phyloP scores from a whole-genome alignment of 1,140 invertebrate genomes.

The Scaptomyza pallida region DNA sequence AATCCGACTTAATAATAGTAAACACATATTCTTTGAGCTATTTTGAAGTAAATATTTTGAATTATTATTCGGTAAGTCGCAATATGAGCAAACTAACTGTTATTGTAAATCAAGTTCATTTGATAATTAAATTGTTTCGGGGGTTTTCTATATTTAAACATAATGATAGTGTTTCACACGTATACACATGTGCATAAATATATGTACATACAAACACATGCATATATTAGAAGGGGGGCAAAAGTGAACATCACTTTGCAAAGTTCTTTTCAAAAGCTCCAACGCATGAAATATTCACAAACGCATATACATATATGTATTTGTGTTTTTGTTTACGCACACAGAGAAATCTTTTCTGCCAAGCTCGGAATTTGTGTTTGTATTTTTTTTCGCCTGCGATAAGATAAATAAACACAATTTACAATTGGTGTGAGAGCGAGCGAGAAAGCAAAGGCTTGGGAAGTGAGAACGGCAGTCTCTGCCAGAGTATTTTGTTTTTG shows the following conservation, averaged over 20 bases:
- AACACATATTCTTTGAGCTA: too few species aligned
- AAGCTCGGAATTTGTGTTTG: constrained; percentile 53
- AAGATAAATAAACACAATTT: constrained; percentile 65
- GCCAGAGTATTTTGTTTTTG: constrained; percentile 19
- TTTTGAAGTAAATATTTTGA: too few species aligned
- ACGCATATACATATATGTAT: too few species aligned
- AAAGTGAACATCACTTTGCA: constrained; percentile 22
- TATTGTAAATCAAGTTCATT: constrained; percentile 39
- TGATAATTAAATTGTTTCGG: constrained; percentile 38
- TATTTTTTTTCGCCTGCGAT: constrained; percentile 51
- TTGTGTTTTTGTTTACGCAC: constrained; percentile 4
- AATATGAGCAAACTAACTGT: constrained; percentile 17
- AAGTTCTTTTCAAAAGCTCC: constrained; percentile 29
- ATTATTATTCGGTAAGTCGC: constrained; percentile 2
- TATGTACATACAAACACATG: too few species aligned
- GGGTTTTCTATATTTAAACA: constrained; percentile 55
- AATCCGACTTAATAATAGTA: too few species aligned
- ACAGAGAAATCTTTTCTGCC: constrained; percentile 39
- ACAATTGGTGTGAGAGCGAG: background rate
- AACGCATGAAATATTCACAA: background rate
- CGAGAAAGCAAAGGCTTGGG: constrained; percentile 7
- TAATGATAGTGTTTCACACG: constrained; percentile 36
- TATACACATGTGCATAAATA: constrained; percentile 22
- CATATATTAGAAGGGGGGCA: background rate
- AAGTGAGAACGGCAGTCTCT: constrained; percentile 5